Evolutionary conservation across 2,113 vertebrate species (phyloP), one percentile per base, ranked within the genome.

Genomic region (Symphodus melops): DNA sequence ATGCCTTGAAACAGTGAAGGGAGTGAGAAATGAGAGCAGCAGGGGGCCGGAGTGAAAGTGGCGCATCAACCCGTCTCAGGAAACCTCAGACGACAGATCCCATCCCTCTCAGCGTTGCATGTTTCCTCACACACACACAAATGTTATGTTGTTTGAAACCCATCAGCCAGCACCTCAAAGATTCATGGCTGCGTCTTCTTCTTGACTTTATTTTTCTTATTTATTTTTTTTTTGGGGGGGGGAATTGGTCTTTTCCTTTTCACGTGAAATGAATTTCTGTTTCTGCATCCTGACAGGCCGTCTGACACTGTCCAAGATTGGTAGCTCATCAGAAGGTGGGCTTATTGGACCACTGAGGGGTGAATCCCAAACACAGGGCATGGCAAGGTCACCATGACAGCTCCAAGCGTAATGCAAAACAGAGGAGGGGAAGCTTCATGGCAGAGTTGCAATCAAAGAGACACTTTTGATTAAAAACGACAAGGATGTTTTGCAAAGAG

Each of bases 391-490:
- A 88, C 54, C 0, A 0, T 67, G 75, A 77, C 88, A 72, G 85
- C 68, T 75, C 75, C 23, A 11, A 39, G 63, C 57, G 7, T 20
- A 23, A 79, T 53, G 68, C 61, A 69, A 51, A 86, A 77, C 74
- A 33, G 66, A 77, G 65, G 49, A 75, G 46, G 21, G n/a, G 9
- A 75, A 37, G 25, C 70, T 75, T 69, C 17, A 39, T 17, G 49
- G 72, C 19, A 41, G 39, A 64, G 71, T 67, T 69, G 57, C 67
- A 86, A 77, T 79, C 76, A 83, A 21, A 5, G 75, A 81, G 70
- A 56, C 54, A 28, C 55, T 49, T 62, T 77, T 88, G 88, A 92
- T 90, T 87, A 81, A 75, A 75, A 85, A 59, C 11, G 9, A 68
- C 65, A 37, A 71, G 49, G 75, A 86, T 85, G 76, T 82, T 88